phyloP scores from a whole-genome alignment of 2,888 invertebrate genomes.

The Drosophila parthenogenetica region DNA sequence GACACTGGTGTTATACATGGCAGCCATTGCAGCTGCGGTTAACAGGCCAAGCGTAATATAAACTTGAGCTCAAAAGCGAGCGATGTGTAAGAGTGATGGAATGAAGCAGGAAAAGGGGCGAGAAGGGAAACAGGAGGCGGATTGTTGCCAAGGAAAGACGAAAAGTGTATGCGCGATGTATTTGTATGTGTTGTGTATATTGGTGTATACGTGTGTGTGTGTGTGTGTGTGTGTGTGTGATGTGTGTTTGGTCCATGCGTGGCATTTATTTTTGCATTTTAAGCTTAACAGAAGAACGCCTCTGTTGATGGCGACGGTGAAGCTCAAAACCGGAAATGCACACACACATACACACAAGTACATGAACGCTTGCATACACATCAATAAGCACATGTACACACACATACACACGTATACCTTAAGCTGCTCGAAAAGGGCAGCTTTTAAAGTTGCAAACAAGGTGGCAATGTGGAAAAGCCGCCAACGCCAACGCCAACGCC shows the following conservation, averaged over 20 bases:
- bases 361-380: slow-evolving; percentile 14
- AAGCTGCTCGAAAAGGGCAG: slow-evolving; percentile 62
- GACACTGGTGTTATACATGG: slow-evolving; percentile 21
- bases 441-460: slow-evolving; percentile 72
- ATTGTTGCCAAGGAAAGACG: slow-evolving; percentile 8
- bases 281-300: slow-evolving; percentile 67
- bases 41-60: slow-evolving; percentile 81
- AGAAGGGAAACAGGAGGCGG: background rate
- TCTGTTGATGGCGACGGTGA: slow-evolving; percentile 59
- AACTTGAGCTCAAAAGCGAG: slow-evolving; percentile 77
- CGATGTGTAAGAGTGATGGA: slow-evolving; percentile 10
- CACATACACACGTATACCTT: slow-evolving; percentile 29
- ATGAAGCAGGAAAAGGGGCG: background rate
- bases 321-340: slow-evolving; percentile 74
- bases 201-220: slow-evolving; percentile 11
- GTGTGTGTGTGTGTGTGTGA: slow-evolving; percentile 25
- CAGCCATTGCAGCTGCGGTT: slow-evolving; percentile 70
- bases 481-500: slow-evolving; percentile 29
- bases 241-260: slow-evolving; percentile 57
- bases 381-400: slow-evolving; percentile 21
- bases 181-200: slow-evolving; percentile 1
- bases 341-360: slow-evolving; percentile 42
- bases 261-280: slow-evolving; percentile 81
- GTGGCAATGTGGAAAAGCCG: slow-evolving; percentile 74
- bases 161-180: slow-evolving; percentile 23